phyloP scores from a whole-genome alignment of 2,888 invertebrate species.

The Atethmia centrago region DNA sequence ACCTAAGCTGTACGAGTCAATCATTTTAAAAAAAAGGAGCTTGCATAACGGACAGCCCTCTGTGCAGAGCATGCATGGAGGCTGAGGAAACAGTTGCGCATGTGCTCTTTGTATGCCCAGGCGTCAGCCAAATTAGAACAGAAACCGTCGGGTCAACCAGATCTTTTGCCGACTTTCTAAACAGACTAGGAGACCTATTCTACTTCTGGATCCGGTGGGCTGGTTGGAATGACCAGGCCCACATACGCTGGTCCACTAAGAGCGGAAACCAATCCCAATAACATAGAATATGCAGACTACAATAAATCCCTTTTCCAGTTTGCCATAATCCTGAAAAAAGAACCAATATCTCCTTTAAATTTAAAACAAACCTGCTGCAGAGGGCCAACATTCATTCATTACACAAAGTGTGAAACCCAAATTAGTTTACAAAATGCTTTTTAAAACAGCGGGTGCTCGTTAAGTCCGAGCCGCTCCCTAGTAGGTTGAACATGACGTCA shows the following conservation, averaged over 20 bases:
- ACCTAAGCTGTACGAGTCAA: neutral
- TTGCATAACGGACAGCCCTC: neutral
- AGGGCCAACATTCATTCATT: conserved; percentile 35
- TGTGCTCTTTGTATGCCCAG: neutral
- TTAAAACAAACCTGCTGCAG: conserved; percentile 12
- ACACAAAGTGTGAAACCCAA: conserved; percentile 43
- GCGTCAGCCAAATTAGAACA: neutral
- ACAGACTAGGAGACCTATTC: neutral
- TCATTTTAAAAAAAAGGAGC: neutral
- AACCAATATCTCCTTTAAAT: conserved; percentile 11
- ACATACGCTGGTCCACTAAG: no score
- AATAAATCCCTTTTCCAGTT: neutral
- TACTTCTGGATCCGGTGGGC: no score
- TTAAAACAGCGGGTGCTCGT: conserved; percentile 53
- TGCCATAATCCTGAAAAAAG: neutral
- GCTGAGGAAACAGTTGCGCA: neutral
- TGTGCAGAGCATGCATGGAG: neutral
- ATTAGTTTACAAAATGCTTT: conserved; percentile 63
- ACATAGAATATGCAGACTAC: no score
- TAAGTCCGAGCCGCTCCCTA: conserved; percentile 32
- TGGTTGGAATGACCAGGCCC: no score
- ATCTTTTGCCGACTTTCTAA: neutral
- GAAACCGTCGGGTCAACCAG: neutral
- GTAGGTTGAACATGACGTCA: conserved; percentile 39
- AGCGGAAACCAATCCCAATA: no score